Evolutionary conservation across 2,113 vertebrate genomes (phyloP).

Genomic region (Pogona vitticeps): DNA sequence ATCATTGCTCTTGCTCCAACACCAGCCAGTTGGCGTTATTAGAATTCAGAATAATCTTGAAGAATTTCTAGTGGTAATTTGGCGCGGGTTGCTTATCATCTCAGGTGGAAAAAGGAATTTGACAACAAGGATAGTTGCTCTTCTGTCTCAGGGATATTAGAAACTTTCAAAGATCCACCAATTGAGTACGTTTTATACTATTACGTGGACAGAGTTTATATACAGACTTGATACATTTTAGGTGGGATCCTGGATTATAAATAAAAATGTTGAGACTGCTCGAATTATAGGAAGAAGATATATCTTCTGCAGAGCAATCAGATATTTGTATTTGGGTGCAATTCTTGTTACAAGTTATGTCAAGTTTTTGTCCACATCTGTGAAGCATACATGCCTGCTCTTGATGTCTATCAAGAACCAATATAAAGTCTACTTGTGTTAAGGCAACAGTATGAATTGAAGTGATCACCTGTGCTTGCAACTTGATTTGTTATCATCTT

Average conservation of each 20-base stretch:
- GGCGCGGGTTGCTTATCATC: not conserved
- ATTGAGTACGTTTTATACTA: not conserved
- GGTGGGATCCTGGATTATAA: not conserved
- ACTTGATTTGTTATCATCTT: not conserved
- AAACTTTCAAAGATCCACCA: not conserved
- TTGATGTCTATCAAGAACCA: not conserved
- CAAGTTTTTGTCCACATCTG: not conserved
- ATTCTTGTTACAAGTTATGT: not conserved
- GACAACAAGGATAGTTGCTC: not conserved
- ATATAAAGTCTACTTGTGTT: not conserved
- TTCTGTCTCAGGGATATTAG: not conserved
- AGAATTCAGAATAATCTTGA: not conserved
- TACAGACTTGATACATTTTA: not conserved
- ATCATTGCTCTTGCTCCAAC: not conserved
- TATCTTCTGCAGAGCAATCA: not conserved
- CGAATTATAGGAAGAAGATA: not conserved
- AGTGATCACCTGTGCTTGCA: not conserved
- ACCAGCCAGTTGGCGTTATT: not conserved
- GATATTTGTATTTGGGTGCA: not conserved
- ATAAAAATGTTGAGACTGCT: not conserved
- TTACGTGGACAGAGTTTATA: too few species aligned
- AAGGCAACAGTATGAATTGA: not conserved
- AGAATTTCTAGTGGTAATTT: not conserved
- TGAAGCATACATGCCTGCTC: not conserved
- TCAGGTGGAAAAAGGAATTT: not conserved